Evolutionary conservation across 2,113 vertebrate species (phyloP), one percentile per base, ranked within the genome.

Genomic region (Atrichornis clamosus): DNA sequence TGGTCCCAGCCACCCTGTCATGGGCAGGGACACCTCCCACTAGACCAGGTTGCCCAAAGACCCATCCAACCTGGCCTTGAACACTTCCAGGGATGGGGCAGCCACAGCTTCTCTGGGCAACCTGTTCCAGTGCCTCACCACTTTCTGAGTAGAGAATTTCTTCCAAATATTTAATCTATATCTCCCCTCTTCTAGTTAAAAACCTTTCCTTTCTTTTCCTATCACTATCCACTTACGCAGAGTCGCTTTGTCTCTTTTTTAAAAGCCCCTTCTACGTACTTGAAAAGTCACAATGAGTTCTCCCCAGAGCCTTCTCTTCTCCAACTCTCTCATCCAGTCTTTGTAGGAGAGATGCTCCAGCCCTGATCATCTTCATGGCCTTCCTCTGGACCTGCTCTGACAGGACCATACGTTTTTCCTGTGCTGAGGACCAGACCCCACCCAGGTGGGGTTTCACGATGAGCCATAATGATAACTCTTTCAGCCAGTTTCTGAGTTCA

Each of bases 401-500:
- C 27, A 60, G 47, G 4, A 18, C 14, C 30, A n/a, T n/a, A 3
- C 3, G 22, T 15, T 16, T 41, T 22, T 35, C 30, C 63, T 47
- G 24, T 22, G 63, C 63, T 32, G n/a, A 22, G 53, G 7, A 35
- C 5, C 27, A 52, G 33, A 32, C 9, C 49, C 37, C 6, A 5
- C 16, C 19, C 55, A 9, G n/a, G n/a, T 6, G 39, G 17, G 24
- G 21, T 10, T 41, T 35, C 78, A 8, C 47, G 15, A 11, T 9
- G 12, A 69, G 5, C 15, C 13, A 3, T 5, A 12, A 2, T 1
- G 3, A 11, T 13, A 24, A 22, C 6, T 6, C 64, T 13, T 37
- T 8, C 18, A 12, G 53, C 15, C 3, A 10, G 11, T 32, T 15
- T 70, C 46, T 46, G 49, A 33, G 6, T 49, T 78, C 65, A 32